A percentile compares a stretch with the other conserved stretches of the same genome.
Evolutionary conservation across 2,888 invertebrate species (phyloP).

Genomic region (Anoncus sp.): DNA sequence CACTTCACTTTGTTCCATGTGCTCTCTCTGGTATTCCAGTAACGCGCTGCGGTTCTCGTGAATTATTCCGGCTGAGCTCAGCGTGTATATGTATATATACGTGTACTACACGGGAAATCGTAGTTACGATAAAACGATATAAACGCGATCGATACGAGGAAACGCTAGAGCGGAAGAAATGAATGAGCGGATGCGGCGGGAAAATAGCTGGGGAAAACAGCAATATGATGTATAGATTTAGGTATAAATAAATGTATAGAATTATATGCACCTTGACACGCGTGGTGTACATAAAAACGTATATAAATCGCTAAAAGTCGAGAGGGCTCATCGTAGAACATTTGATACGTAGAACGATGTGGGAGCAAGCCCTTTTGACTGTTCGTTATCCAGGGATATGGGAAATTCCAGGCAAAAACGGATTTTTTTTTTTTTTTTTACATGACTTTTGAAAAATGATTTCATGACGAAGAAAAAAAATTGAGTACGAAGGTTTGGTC

Average conservation of each 20-base stretch:
- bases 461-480: background rate
- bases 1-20: slow-evolving; percentile 14
- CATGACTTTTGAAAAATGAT: too few relatives aligned
- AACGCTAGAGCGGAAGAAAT: background rate
- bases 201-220: slow-evolving; percentile 20
- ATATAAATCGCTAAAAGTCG: background rate
- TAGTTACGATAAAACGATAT: slow-evolving; percentile 42
- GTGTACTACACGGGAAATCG: slow-evolving; percentile 28
- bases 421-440: too few relatives aligned
- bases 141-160: slow-evolving; percentile 8
- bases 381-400: too few relatives aligned
- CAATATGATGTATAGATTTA: background rate
- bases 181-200: background rate
- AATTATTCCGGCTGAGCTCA: slow-evolving; percentile 47
- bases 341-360: background rate
- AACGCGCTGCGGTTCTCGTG: slow-evolving; percentile 48
- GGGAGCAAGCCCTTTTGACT: too few relatives aligned
- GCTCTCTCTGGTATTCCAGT: slow-evolving; percentile 2
- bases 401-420: too few relatives aligned
- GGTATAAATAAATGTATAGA: background rate
- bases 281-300: background rate
- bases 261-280: background rate
- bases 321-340: background rate
- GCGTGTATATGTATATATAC: background rate
- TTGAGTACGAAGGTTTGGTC: too few relatives aligned